phyloP scores from a whole-genome alignment of 2,113 vertebrate genomes.

The Grantiella picta region DNA sequence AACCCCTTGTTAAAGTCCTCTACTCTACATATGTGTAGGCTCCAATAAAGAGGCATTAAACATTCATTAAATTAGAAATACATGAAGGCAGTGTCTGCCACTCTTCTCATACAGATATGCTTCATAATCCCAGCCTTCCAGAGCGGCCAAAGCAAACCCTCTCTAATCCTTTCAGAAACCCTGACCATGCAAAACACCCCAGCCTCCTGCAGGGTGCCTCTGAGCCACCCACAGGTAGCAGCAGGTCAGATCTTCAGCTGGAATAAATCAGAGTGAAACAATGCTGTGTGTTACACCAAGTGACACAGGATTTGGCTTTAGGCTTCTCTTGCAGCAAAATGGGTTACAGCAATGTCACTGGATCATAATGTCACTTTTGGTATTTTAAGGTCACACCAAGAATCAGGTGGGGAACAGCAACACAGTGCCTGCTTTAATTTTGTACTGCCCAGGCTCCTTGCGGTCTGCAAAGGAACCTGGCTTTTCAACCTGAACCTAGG shows the following conservation, averaged over 20 bases:
- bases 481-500: background rate
- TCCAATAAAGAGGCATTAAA: slow-evolving; percentile 54
- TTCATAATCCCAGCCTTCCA: background rate
- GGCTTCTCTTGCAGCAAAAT: background rate
- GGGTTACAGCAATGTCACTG: background rate
- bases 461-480: background rate
- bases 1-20: slow-evolving; percentile 25
- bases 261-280: background rate
- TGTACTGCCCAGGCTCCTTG: background rate
- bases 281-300: background rate
- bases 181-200: background rate
- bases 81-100: slow-evolving; percentile 12
- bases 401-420: background rate
- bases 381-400: background rate
- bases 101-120: background rate
- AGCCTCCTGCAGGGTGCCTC: background rate
- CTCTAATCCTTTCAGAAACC: background rate
- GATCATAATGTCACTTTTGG: background rate
- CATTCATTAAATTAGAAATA: slow-evolving; percentile 58
- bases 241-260: background rate
- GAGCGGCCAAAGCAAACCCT: background rate
- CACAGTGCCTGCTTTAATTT: background rate
- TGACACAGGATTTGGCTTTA: background rate
- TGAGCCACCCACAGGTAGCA: background rate
- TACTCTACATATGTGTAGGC: slow-evolving; percentile 10